Conservation (phyloP, 2,888 invertebrate genomes). For the Drosophila lutescens region DNA sequence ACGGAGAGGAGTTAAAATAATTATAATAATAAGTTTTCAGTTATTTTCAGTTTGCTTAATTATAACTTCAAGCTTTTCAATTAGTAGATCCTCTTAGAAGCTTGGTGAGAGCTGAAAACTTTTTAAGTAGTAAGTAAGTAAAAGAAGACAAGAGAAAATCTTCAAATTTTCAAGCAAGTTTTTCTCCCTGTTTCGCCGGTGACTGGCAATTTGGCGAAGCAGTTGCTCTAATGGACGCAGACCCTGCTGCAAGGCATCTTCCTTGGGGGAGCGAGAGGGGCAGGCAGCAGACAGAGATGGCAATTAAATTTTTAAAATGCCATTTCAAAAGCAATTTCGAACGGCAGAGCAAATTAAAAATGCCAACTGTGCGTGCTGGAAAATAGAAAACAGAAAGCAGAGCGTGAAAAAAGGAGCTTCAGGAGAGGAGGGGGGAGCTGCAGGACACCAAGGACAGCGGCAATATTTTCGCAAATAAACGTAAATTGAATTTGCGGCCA, state of each 20-base stretch:
- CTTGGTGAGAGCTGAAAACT: neutral
- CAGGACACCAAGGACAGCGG: constrained; percentile 34
- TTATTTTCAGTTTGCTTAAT: neutral
- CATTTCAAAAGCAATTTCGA: constrained; percentile 65
- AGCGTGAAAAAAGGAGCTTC: constrained; percentile 8
- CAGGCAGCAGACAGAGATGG: constrained; percentile 10
- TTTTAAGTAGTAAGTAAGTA: neutral
- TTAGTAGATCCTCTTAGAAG: neutral
- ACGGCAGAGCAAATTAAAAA: constrained; percentile 54
- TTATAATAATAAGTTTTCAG: neutral
- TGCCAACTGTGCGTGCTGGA: constrained; percentile 40
- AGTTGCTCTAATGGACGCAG: constrained; percentile 44
- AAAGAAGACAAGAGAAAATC: neutral
- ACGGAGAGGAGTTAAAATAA: too few species aligned
- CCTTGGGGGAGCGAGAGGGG: constrained; percentile 3
- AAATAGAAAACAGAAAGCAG: constrained; percentile 18
- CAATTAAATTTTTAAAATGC: constrained; percentile 75
- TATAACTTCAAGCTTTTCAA: neutral
- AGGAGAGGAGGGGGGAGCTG: neutral
- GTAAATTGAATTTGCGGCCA: constrained; percentile 66
- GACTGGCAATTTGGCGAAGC: constrained; percentile 63
- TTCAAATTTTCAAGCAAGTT: neutral
- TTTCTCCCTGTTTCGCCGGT: constrained; percentile 28
- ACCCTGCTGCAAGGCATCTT: constrained; percentile 34
- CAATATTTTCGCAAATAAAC: constrained; percentile 60